These are phyloP conservation scores for Cydia splendana DNA, from an alignment of 1,140 invertebrate species.

Conservation along the genomic window DNA sequence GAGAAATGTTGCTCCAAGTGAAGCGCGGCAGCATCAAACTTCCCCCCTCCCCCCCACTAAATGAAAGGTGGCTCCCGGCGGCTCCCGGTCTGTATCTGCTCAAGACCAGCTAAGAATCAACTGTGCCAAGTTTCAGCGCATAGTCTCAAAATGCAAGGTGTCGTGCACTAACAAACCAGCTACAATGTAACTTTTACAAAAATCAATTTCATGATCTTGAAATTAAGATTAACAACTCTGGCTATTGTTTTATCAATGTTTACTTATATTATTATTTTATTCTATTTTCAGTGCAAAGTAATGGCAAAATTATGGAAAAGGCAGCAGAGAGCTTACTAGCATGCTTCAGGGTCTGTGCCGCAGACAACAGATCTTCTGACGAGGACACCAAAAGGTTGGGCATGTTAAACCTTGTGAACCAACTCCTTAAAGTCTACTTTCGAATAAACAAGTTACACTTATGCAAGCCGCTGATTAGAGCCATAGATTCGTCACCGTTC, in stretches of 20 bases:
- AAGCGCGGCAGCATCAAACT: too few species aligned
- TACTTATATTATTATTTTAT: conserved; percentile 26
- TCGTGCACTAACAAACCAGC: too few species aligned
- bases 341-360: conserved; percentile 97
- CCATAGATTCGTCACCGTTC: conserved; percentile 94
- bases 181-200: too few species aligned
- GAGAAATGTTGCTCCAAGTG: too few species aligned
- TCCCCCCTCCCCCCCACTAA: too few species aligned
- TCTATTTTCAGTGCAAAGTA: conserved; percentile 64
- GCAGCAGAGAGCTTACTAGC: conserved; percentile 96
- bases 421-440: conserved; percentile 99
- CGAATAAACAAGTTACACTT: conserved; percentile 97
- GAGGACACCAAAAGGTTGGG: conserved; percentile 96
- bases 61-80: too few species aligned
- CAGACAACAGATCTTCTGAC: conserved; percentile 92
- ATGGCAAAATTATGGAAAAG: conserved; percentile 89
- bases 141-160: too few species aligned
- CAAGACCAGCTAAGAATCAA: too few species aligned
- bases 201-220: too few species aligned
- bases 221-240: not conserved
- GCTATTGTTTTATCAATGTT: not conserved
- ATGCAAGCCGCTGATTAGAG: conserved; percentile 97
- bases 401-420: conserved; percentile 97
- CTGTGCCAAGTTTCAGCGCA: too few species aligned
- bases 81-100: too few species aligned